Base-by-base conservation (phyloP, 1,140 invertebrate genomes). In the Apis dorsata region DNA sequence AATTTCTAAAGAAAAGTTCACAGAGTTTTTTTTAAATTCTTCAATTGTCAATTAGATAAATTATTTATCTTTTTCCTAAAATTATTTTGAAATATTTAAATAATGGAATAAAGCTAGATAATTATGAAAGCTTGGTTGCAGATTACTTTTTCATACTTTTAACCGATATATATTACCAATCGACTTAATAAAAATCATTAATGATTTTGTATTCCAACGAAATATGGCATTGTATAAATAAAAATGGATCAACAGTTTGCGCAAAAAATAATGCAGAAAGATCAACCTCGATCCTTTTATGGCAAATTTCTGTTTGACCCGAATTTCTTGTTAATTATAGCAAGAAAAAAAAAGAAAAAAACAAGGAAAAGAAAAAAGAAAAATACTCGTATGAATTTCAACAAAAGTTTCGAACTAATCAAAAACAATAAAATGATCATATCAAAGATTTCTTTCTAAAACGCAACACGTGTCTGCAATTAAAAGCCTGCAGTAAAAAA, bases 391-490 rank as follows among this genome's bases (percentile, higher is more conserved):
- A 65, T 28, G 2, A n/a, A 72, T 79, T 63, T 62, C 68, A 55
- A 0, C 49, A 34, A 66, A 34, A 21, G 53, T 12, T 24, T 49
- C 19, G 3, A 28, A 12, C 13, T 7, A 24, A 49, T 12, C 49
- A 19, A 12, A 24, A 63, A 19, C 59, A 9, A 44, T 65, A 75
- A 75, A 75, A 68, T 68, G 51, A 75, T 51, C 62, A 21, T 57
- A 51, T 79, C 77, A 44, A 17, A 9, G n/a, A 62, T 49, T 24
- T 75, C 62, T 75, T 59, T 55, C 28, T 63, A 62, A 9, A 73
- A 73, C 10, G 78, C 69, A 80, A 73, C 78, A 73, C 70, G 69
- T 80, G 78, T 80, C 51, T 17, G 51, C 63, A 12, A 75, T 81
- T 75, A 68, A 59, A 77, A 68, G 53, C 21, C 15, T 15, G 49